Evolutionary conservation across 2,797 vertebrate genomes (phyloP), one percentile per base, ranked within the genome.

Genomic region (Sebastes alutus): DNA sequence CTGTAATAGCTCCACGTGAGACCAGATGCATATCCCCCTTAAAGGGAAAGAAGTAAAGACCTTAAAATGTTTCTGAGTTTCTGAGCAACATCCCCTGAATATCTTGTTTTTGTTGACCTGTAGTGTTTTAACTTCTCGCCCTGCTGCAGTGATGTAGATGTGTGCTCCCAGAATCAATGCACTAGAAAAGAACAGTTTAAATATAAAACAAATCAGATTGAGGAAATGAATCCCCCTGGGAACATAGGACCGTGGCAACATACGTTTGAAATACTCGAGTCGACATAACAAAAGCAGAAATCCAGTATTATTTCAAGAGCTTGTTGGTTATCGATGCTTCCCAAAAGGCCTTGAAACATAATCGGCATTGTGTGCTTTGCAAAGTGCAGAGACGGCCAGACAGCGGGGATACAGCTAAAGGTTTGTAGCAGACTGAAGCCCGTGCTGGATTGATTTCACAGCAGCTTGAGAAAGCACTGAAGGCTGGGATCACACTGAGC

Each of bases 401-500:
- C 78, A 63, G 77, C 60, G 56, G 74, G 73, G 66, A 69, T 71
- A 49, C 76, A 72, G 69, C 81, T 80, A 42, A 78, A 72, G 79
- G 75, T 82, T 80, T 65, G 66, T 63, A 70, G 78, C 72, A 70
- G 80, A 82, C 81, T 72, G 78, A 71, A 75, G 77, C 13, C 42
- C 71, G 33, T 76, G 80, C 56, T 72, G 78, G 75, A 86, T 88
- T 90, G 86, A 91, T 91, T 91, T 85, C 46, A 87, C 80, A 84
- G 87, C 68, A 83, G 81, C 87, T 82, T 23, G 38, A 69, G 60
- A 65, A 76, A 71, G 72, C 66, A 66, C 77, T 49, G 58, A 85
- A 69, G 77, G 80, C 78, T 67, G 30, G 55, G 54, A 82, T 82
- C 71, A 30, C 61, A 72, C 78, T 46, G 61, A 67, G 78, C 29